Evolutionary conservation across 2,797 vertebrate genomes (phyloP), one percentile per base, ranked within the genome.

Genomic region (Sebastes kiyomatsui): DNA sequence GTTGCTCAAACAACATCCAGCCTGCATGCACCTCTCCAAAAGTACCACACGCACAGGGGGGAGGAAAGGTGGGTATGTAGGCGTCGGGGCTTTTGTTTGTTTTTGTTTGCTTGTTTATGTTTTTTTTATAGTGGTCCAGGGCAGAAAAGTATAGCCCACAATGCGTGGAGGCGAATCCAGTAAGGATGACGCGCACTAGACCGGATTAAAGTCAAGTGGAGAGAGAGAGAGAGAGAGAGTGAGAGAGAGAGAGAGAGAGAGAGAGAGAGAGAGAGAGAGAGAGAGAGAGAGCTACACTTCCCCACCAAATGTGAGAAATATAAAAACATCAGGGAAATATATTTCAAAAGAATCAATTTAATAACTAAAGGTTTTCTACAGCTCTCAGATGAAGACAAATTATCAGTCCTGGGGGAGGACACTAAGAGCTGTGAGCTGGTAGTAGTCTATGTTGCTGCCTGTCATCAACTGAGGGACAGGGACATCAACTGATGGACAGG

Each of bases 201-300:
- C 80, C 84, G 88, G 84, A 87, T 90, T 88, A 82, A 92, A 93
- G 93, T 93, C 85, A 86, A 90, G 92, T 88, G 85, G 82, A 84
- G 86, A 79, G 84, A 55, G 67, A 49, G 35, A 22, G 28, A n/a
- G n/a, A n/a, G n/a, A n/a, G n/a, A n/a, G n/a, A n/a, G n/a, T n/a
- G 16, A 5, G 16, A 22, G 81, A 84, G 86, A 78, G 84, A 33
- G 67, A 49, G 35, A n/a, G 30, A 20, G 14, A 2, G 14, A 66
- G 82, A 84, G n/a, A 22, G 60, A 14, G 59, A n/a, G 59, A 16
- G 67, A 69, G 77, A 38, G 66, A 58, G 55, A 22, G 64, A 42
- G 60, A 54, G 71, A 59, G 73, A 7, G 13, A 59, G 67, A 69
- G 67, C 12, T 38, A 38, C 35, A 38, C 35, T 38, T 38, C 35